These are phyloP conservation scores for Danio kyathit DNA, from an alignment of 2,797 vertebrate genomes.

Conservation along the genomic window DNA sequence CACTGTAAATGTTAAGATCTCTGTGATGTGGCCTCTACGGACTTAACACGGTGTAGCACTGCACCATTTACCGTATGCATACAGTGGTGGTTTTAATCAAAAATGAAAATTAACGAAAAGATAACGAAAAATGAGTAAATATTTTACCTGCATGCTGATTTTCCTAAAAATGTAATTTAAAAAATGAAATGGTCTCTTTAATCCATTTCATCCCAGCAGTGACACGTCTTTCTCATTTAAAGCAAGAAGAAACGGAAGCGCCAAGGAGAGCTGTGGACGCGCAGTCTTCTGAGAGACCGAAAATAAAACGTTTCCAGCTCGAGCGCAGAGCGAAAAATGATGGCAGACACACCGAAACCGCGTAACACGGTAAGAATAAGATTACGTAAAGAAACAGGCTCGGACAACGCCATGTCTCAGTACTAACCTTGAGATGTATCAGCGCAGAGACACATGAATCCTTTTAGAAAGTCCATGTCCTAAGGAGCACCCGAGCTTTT, in stretches of 20 bases:
- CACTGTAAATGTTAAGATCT: conserved; percentile 38
- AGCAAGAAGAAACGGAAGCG: conserved; percentile 40
- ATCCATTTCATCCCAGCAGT: conserved; percentile 46
- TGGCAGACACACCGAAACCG: conserved; percentile 58
- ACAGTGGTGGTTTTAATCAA: conserved; percentile 20
- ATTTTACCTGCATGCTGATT: conserved; percentile 67
- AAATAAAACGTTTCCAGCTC: conserved; percentile 17
- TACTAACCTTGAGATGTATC: conserved; percentile 37
- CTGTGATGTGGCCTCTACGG: conserved; percentile 54
- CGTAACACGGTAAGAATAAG: conserved; percentile 56
- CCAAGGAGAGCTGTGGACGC: neutral
- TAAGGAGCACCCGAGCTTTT: conserved; percentile 42
- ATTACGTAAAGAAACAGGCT: conserved; percentile 70
- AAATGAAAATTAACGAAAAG: conserved; percentile 18
- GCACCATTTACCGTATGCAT: conserved; percentile 71
- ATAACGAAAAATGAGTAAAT: conserved; percentile 38
- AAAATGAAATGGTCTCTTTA: conserved; percentile 51
- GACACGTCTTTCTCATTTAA: conserved; percentile 50
- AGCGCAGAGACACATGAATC: conserved; percentile 15
- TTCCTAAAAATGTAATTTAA: conserved; percentile 56
- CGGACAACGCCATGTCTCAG: conserved; percentile 1
- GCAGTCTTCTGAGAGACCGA: neutral
- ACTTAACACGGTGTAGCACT: conserved; percentile 70
- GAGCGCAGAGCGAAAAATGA: conserved; percentile 21
- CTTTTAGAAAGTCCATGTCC: conserved; percentile 41